phyloP scores from a whole-genome alignment of 53 echinoderm and acorn worm species.

The Actinopyga echinites region DNA sequence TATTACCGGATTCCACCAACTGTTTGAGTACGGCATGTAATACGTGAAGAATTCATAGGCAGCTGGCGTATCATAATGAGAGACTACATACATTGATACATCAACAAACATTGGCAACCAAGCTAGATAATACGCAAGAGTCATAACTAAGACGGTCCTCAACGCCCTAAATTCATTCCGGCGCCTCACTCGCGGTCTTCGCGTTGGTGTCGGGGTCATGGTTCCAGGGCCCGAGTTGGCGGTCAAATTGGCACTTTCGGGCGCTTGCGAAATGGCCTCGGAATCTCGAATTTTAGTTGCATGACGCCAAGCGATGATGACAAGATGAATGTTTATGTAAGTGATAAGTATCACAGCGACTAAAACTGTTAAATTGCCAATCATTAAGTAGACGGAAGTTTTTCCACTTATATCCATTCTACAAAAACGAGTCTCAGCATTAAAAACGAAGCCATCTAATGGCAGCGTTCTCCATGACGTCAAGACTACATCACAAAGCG shows the following conservation, averaged over 20 bases:
- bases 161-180: neutral
- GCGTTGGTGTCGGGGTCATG: neutral
- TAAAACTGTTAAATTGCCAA: conserved; percentile 20
- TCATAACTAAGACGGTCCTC: conserved; percentile 1
- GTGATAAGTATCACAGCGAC: conserved; percentile 15
- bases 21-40: conserved; percentile 41
- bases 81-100: neutral
- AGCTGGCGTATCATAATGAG: conserved; percentile 9
- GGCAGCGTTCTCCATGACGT: conserved; percentile 27
- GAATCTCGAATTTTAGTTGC: neutral
- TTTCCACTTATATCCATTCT: conserved; percentile 2
- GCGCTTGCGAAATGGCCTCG: neutral
- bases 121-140: neutral
- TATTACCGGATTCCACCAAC: conserved; percentile 38
- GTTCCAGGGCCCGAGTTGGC: neutral
- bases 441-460: conserved; percentile 20
- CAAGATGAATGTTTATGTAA: conserved; percentile 26
- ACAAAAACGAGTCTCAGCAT: conserved; percentile 10
- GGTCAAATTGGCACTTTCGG: neutral
- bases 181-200: neutral
- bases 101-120: neutral
- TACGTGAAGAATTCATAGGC: conserved; percentile 38
- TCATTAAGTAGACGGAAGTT: conserved; percentile 2
- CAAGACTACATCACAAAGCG: conserved; percentile 21
- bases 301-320: neutral